phyloP scores from a whole-genome alignment of 2,888 invertebrate genomes.

The Sialis fuliginosa region DNA sequence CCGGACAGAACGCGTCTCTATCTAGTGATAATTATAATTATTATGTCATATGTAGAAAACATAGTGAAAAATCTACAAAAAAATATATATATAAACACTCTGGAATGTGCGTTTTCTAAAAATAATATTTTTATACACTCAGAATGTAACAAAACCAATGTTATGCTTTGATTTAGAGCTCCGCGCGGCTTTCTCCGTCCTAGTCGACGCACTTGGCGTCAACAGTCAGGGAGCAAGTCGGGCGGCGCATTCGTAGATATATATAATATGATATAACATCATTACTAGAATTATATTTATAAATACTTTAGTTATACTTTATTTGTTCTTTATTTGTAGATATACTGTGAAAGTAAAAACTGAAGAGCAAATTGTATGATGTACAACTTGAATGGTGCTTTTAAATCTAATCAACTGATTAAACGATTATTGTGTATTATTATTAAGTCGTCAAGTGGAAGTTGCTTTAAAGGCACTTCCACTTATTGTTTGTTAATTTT shows the following conservation, averaged over 20 bases:
- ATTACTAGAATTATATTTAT: background rate
- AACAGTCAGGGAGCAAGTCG: background rate
- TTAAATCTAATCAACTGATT: slow-evolving; percentile 4
- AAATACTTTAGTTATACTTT: background rate
- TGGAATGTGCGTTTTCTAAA: background rate
- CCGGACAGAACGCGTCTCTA: background rate
- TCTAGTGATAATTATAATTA: slow-evolving; percentile 1
- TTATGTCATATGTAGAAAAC: background rate
- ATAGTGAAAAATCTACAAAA: background rate
- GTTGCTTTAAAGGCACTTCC: too few species aligned
- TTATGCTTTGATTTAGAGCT: background rate
- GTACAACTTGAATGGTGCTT: slow-evolving; percentile 6
- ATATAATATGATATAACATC: background rate
- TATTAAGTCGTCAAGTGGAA: background rate
- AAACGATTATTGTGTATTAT: slow-evolving; percentile 1
- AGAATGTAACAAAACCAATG: background rate
- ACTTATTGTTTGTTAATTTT: too few species aligned
- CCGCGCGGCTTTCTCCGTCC: background rate
- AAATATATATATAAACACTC: background rate
- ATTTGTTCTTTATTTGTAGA: slow-evolving; percentile 1
- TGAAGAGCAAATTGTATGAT: slow-evolving; percentile 1
- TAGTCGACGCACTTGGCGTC: background rate
- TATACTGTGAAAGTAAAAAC: background rate
- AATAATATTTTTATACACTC: slow-evolving; percentile 2
- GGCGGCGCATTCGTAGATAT: background rate